Percentiles rank a stretch among this genome's conserved stretches.
phyloP scores from a whole-genome alignment of 2,797 vertebrate species.

The Percopsis omiscomaycus region DNA sequence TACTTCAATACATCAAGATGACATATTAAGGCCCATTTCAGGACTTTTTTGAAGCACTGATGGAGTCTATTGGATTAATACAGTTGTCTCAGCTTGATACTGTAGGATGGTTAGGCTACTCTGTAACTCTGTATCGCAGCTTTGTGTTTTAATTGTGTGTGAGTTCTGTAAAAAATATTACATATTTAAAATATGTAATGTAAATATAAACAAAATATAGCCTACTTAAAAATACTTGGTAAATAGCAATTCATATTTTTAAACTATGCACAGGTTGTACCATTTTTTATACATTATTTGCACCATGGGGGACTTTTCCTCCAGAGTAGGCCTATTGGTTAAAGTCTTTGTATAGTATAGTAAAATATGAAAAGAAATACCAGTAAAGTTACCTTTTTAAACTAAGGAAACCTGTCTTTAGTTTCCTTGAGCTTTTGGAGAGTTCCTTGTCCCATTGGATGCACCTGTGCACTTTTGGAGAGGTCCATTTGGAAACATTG shows the following conservation, averaged over 20 bases:
- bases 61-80: conserved; percentile 6
- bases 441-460: conserved; percentile 40
- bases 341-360: background rate
- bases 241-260: background rate
- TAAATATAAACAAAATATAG: background rate
- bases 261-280: conserved; percentile 16
- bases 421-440: background rate
- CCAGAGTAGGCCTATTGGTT: background rate
- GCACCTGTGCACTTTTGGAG: conserved; percentile 64
- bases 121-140: background rate
- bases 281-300: conserved; percentile 12
- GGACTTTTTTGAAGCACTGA: background rate
- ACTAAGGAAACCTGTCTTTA: background rate
- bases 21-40: background rate
- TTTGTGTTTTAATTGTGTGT: background rate
- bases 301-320: conserved; percentile 15
- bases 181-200: background rate
- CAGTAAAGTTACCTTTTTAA: conserved; percentile 29
- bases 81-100: background rate
- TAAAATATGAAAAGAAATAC: background rate
- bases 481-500: conserved; percentile 35
- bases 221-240: background rate
- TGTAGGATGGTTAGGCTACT: background rate
- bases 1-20: conserved; percentile 3
- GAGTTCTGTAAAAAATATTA: background rate